Base-by-base conservation (phyloP, 2,797 vertebrate species). In the Tokudaia tokunoshimensis region DNA sequence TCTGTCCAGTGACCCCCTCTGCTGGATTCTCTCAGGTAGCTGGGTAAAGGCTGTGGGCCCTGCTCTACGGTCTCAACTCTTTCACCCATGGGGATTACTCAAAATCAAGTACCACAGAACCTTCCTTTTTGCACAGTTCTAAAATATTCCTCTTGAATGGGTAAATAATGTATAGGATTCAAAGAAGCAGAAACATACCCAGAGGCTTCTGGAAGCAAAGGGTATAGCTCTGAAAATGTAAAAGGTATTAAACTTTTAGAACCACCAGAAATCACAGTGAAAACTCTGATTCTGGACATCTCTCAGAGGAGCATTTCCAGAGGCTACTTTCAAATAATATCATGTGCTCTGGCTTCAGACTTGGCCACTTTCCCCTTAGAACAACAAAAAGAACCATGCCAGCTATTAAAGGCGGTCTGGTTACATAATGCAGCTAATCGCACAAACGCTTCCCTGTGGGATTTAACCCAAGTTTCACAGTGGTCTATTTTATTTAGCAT, bases 391-490 rank as follows among this genome's bases (percentile, higher is more conserved):
- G 90, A 86, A 94, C 2, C 52, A 52, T 90, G 96, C 96, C 93
- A 96, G 84, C 94, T 91, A 63, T 63, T 97, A 98, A 87, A 85
- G 85, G 70, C 86, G 41, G 82, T 81, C 98, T 97, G 96, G 96
- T 98, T 98, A 96, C 72, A 96, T 94, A 98, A 98, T 78, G 95
- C 94, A 97, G 95, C 95, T 97, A 97, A 98, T 95, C 22, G 37
- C 85, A 80, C 59, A 65, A 91, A 96, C 89, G 85, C 92, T 97
- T 96, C 94, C 96, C 87, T 96, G 3, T 70, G 96, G 96, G 96
- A 96, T 78, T 96, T 91, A 93, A 96, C 98, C 79, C 92, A 97
- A 97, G 96, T 96, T 97, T 96, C 97, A 98, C 95, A 98, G 97
- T 87, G 96, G 97, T 89, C 91, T 97, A 92, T 96, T 98, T 95